These are phyloP conservation scores for Hucho hucho DNA, from an alignment of 2,113 vertebrate genomes.

Conservation along the genomic window DNA sequence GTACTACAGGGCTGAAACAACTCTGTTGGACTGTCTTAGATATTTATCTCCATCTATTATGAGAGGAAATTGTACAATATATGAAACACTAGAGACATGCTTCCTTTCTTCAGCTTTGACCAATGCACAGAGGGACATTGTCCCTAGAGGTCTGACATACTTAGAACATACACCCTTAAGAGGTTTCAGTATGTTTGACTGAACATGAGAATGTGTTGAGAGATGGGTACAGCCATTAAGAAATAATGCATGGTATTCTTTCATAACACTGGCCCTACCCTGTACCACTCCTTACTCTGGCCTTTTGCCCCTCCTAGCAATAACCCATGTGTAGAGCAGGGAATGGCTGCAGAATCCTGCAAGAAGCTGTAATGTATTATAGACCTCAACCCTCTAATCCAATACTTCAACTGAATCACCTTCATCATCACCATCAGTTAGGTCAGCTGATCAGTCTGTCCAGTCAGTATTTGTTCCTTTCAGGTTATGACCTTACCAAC, in stretches of 20 bases:
- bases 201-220: conserved; percentile 36
- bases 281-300: conserved; percentile 14
- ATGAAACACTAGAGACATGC: neutral
- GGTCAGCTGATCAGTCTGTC: too few species aligned
- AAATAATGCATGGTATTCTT: conserved; percentile 57
- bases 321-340: conserved; percentile 20
- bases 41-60: conserved; percentile 26
- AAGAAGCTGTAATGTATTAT: neutral
- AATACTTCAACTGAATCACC: conserved; percentile 26
- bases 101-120: conserved; percentile 24
- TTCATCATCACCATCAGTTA: conserved; percentile 4
- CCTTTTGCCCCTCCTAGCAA: conserved; percentile 34
- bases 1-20: conserved; percentile 18
- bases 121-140: conserved; percentile 39
- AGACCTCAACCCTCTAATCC: conserved; percentile 44
- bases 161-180: conserved; percentile 26
- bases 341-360: conserved; percentile 18
- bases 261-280: conserved; percentile 37
- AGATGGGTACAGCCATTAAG: conserved; percentile 34
- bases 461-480: conserved; percentile 46
- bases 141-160: conserved; percentile 26
- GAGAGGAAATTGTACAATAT: neutral
- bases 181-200: conserved; percentile 38
- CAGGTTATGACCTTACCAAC: conserved; percentile 17
- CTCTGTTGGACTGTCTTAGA: conserved; percentile 28